Evolutionary conservation across 2,113 vertebrate genomes (phyloP), one percentile per base, ranked within the genome.

Genomic region (Aspiorhynchus laticeps): DNA sequence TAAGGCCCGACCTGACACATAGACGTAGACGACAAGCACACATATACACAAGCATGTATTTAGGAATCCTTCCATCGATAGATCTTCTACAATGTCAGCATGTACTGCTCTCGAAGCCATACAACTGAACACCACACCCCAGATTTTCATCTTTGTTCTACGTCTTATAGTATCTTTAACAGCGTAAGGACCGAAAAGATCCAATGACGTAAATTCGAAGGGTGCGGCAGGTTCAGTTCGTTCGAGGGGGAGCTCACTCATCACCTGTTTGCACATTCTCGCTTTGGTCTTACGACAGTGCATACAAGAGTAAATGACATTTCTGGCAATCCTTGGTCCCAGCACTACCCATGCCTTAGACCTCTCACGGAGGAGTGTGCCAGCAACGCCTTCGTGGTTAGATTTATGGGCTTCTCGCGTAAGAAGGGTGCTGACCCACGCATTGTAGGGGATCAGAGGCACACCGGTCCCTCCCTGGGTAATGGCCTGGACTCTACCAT

Each of bases 401-500:
- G 84, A 31, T 6, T 78, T 6, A 33, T 56, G 14, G 7, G 74
- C 74, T 7, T 51, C 43, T 26, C 10, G 2, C 2, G 74, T 48
- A 11, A 77, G 43, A 79, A 48, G 12, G 11, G 43, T 36, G 19
- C 46, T 31, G 56, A 88, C 7, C 87, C 87, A 89, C 4, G 85
- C 19, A 0, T 82, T 21, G n/a, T 28, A 85, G 0, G 85, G 88
- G 0, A 91, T 8, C 8, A 91, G 19, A 21, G 83, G 90, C 0
- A 91, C 67, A 14, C 41, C 28, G 9, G 9, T 38, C n/a, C 46
- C 21, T n/a, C n/a, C n/a, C n/a, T n/a, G n/a, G n/a, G n/a, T n/a
- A n/a, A n/a, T n/a, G n/a, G n/a, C n/a, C n/a, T 90, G 87, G 1
- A 91, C n/a, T 12, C 33, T 86, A 46, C 88, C 86, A 31, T 88